Base-by-base conservation (phyloP, 2,113 vertebrate species). In the Vireo altiloquus region DNA sequence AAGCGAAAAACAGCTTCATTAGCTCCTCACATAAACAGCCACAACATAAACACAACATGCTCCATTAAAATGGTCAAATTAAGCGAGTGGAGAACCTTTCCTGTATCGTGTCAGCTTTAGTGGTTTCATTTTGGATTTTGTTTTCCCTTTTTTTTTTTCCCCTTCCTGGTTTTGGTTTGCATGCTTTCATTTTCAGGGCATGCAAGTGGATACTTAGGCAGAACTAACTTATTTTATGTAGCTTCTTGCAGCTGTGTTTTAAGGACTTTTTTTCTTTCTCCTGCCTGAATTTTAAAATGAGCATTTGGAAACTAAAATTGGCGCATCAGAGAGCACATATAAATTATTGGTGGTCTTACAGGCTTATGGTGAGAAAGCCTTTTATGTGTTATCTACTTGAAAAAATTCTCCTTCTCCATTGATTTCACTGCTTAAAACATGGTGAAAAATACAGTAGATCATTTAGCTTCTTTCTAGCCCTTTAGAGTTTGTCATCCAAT, bases 1-100 rank as follows among this genome's bases (percentile, higher is more conserved):
- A 91, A 92, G 42, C 59, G 66, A 82, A 56, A 86, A 94, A 31
- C 72, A 82, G 85, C 89, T 82, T 89, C 92, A 95, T 96, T 95
- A 96, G 68, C 23, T 72, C 63, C 66, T 87, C 78, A 22, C 57
- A 90, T 91, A 88, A 96, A 94, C 71, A 91, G 57, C 16, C 79
- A 92, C 83, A 88, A 89, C 72, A 89, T 71, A 96, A 96, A 94
- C 85, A 96, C 68, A 96, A 94, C 92, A 86, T 76, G 89, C 63
- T 94, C n/a, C 54, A 63, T 92, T 95, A 90, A 94, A 96, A 89
- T 64, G 60, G 80, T 50, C 64, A 87, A 85, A 95, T 97, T 94
- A 95, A 92, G 60, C 44, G 46, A 89, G 60, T 17, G 20, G 28
- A 94, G 76, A 92, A 90, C 28, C 46, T 82, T 70, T 77, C 35